Evolutionary conservation across 2,113 vertebrate genomes (phyloP).

Genomic region (Raja brachyura): DNA sequence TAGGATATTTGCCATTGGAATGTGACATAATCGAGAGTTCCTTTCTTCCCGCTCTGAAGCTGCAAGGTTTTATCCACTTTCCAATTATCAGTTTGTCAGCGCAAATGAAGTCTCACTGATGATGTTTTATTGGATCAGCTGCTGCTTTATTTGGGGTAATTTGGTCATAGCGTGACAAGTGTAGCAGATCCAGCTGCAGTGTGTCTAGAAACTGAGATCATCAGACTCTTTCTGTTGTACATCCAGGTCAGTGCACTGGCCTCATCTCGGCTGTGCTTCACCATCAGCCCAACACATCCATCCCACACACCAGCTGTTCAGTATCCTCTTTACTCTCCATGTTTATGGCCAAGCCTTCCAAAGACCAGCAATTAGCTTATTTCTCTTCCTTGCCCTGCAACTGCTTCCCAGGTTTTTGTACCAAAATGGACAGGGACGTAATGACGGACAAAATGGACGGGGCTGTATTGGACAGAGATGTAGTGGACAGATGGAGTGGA

Average conservation of each 20-base stretch:
- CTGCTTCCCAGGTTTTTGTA: background rate
- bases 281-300: background rate
- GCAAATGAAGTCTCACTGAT: background rate
- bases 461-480: too few species aligned
- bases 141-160: background rate
- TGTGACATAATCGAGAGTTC: background rate
- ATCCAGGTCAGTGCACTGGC: background rate
- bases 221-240: too few species aligned
- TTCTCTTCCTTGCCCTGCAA: background rate
- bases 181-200: background rate
- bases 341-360: background rate
- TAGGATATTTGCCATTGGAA: background rate
- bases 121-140: conserved; percentile 1
- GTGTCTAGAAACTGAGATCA: background rate
- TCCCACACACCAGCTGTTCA: background rate
- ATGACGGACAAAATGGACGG: too few species aligned
- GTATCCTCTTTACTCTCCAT: background rate
- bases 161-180: background rate
- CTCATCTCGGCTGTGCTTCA: background rate
- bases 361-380: background rate
- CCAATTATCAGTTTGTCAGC: background rate
- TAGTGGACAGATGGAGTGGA: too few species aligned
- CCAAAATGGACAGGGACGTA: background rate
- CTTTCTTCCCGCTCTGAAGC: background rate
- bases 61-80: background rate